phyloP scores from a whole-genome alignment of 2,113 vertebrate genomes.

The Periophthalmus modestus region DNA sequence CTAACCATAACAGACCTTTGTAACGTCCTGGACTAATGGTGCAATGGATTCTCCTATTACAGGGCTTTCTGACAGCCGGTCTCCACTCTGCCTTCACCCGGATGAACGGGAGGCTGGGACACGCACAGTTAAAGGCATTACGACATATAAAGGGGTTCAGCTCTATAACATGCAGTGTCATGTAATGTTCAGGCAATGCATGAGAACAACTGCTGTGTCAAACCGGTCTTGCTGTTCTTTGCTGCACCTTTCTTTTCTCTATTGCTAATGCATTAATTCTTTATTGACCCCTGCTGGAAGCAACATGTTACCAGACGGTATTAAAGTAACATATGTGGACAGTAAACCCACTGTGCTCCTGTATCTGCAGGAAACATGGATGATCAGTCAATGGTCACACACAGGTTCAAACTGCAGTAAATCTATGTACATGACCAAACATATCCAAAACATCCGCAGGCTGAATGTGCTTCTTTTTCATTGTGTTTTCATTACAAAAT shows the following conservation, averaged over 20 bases:
- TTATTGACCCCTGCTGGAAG: neutral
- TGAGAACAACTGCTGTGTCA: no score
- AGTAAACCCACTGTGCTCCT: neutral
- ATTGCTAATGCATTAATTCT: neutral
- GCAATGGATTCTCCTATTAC: constrained; percentile 76
- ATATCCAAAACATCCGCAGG: neutral
- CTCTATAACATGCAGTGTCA: neutral
- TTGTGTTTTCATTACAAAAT: no score
- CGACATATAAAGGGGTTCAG: neutral
- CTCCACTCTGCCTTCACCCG: constrained; percentile 59
- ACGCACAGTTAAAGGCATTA: neutral
- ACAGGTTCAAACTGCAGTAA: neutral
- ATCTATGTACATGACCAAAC: neutral
- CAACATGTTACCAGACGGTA: neutral
- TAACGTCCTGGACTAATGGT: constrained; percentile 76
- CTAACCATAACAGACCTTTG: constrained; percentile 68
- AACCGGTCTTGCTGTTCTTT: no score
- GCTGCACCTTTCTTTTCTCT: no score
- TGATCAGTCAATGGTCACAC: no score
- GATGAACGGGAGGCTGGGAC: neutral
- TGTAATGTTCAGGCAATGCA: neutral
- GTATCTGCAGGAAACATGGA: neutral
- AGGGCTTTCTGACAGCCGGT: constrained; percentile 73
- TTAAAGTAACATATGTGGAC: neutral
- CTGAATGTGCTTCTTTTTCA: no score